Evolutionary conservation across 2,113 vertebrate species (phyloP).

Genomic region (Scopus umbretta): DNA sequence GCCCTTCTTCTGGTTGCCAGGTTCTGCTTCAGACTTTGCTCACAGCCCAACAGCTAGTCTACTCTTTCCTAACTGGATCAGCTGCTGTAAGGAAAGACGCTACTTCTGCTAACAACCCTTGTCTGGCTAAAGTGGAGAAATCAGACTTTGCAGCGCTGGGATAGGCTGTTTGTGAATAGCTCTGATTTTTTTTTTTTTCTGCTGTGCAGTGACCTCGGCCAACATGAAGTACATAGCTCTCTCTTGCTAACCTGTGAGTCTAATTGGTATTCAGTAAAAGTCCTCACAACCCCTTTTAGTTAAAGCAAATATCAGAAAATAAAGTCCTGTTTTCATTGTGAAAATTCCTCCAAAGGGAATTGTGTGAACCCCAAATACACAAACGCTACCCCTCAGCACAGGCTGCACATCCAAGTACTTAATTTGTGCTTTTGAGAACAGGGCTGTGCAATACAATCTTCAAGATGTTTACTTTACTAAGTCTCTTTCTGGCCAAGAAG

Average conservation of each 20-base stretch:
- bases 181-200: conserved; percentile 9
- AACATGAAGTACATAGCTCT: neutral
- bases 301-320: conserved; percentile 56
- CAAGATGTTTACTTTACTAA: conserved; percentile 52
- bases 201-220: conserved; percentile 20
- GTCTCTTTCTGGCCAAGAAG: conserved; percentile 24
- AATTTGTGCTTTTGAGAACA: neutral
- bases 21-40: neutral
- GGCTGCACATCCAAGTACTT: neutral
- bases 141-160: neutral
- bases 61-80: neutral
- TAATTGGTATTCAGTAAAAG: conserved; percentile 43
- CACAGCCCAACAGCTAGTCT: neutral
- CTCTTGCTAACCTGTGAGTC: neutral
- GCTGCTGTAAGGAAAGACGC: neutral
- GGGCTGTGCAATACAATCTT: neutral
- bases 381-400: neutral
- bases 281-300: conserved; percentile 15
- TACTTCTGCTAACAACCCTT: neutral
- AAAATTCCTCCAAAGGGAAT: conserved; percentile 11
- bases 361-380: neutral
- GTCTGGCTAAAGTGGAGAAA: conserved; percentile 4
- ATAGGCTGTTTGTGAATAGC: conserved; percentile 9
- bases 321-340: conserved; percentile 1
- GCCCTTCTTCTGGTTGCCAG: neutral